These are phyloP conservation scores for Conus betulinus DNA, from an alignment of 1,140 invertebrate genomes.

Conservation along the genomic window DNA sequence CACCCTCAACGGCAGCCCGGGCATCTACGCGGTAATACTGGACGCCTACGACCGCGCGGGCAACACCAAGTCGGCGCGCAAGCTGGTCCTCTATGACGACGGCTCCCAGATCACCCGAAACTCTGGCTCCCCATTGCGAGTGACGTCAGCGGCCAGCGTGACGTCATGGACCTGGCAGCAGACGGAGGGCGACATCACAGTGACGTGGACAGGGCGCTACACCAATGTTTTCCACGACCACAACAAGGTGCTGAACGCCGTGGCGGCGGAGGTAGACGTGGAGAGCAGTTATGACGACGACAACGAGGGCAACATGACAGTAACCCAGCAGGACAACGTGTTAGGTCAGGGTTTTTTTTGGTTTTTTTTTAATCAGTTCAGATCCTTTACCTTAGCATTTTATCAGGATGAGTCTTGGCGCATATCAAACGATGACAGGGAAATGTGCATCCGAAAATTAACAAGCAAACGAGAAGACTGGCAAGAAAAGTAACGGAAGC, in stretches of 20 bases:
- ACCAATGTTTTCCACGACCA: slow-evolving; percentile 41
- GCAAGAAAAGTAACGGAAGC: no score
- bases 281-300: slow-evolving; percentile 52
- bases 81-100: slow-evolving; percentile 46
- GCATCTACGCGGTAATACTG: slow-evolving; percentile 47
- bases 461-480: no score
- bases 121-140: slow-evolving; percentile 1
- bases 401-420: not conserved
- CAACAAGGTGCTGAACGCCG: slow-evolving; percentile 42
- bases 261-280: slow-evolving; percentile 29
- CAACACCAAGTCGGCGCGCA: slow-evolving; percentile 47
- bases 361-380: no score
- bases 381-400: not conserved
- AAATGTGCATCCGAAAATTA: not conserved
- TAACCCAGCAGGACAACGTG: slow-evolving; percentile 30
- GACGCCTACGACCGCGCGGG: slow-evolving; percentile 50
- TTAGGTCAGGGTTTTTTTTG: slow-evolving; percentile 40
- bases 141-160: slow-evolving; percentile 39
- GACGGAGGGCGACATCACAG: slow-evolving; percentile 25
- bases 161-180: slow-evolving; percentile 37
- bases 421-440: not conserved
- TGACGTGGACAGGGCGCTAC: slow-evolving; percentile 46
- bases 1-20: slow-evolving; percentile 28
- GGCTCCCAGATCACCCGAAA: slow-evolving; percentile 29
- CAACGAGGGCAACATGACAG: slow-evolving; percentile 42